phyloP scores from a whole-genome alignment of 2,113 vertebrate genomes.

The rabbit (Oryctolagus cuniculus) region DNA sequence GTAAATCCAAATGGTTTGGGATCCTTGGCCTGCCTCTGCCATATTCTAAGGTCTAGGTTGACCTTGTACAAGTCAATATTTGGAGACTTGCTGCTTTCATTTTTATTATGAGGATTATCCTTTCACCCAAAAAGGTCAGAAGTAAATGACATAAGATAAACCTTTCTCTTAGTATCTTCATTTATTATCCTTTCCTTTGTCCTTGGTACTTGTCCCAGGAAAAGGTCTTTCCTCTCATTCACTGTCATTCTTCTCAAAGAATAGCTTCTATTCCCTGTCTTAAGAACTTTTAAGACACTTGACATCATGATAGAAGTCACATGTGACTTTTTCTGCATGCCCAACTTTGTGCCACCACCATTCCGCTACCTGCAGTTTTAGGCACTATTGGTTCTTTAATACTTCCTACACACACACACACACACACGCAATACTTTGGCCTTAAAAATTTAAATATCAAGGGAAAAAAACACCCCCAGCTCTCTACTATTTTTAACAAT shows the following conservation, averaged over 20 bases:
- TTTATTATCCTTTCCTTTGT: constrained; percentile 24
- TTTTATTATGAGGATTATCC: not conserved
- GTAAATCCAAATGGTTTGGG: not conserved
- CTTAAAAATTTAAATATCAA: not conserved
- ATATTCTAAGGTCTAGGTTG: not conserved
- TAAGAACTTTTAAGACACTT: constrained; percentile 1
- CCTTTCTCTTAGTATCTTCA: not conserved
- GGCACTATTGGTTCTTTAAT: not conserved
- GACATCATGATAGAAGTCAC: not conserved
- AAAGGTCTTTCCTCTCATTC: not conserved
- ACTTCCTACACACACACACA: not conserved
- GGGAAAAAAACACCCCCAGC: not conserved
- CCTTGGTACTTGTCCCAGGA: not conserved
- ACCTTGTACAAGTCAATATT: not conserved
- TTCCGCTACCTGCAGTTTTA: not conserved
- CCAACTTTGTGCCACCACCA: too few relatives aligned
- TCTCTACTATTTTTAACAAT: not conserved
- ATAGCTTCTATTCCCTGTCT: not conserved
- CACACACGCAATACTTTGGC: not conserved
- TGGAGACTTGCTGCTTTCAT: not conserved
- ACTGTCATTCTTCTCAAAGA: not conserved
- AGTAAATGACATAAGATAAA: not conserved
- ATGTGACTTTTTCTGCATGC: not conserved
- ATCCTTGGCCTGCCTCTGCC: not conserved
- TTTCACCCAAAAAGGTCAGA: not conserved